These are phyloP conservation scores for Achlya flavicornis DNA, from an alignment of 2,888 invertebrate genomes.

Conservation along the genomic window DNA sequence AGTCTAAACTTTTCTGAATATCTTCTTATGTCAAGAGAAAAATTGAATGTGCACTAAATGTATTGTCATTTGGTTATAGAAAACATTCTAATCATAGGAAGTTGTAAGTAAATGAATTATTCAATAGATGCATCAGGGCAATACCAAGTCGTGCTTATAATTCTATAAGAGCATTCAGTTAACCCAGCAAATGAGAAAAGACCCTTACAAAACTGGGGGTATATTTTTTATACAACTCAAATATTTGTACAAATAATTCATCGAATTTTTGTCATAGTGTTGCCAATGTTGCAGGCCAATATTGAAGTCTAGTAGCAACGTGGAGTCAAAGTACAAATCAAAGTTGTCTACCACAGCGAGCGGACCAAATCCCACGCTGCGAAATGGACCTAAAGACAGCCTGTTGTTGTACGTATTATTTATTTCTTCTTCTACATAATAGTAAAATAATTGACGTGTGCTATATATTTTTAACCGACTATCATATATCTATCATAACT, in stretches of 20 bases:
- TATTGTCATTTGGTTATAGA: background rate
- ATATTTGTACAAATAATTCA: background rate
- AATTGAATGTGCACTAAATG: background rate
- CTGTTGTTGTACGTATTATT: slow-evolving; percentile 88
- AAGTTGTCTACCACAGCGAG: slow-evolving; percentile 80
- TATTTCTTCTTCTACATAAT: background rate
- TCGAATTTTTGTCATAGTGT: slow-evolving; percentile 14
- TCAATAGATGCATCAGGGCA: no score
- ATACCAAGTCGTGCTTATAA: no score
- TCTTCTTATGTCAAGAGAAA: background rate
- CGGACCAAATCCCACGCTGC: slow-evolving; percentile 89
- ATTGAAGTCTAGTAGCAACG: slow-evolving; percentile 66
- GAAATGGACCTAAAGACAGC: slow-evolving; percentile 91
- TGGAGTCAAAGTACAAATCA: slow-evolving; percentile 85
- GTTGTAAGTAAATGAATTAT: no score
- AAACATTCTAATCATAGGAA: background rate
- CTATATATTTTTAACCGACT: no score
- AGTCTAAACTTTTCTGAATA: background rate
- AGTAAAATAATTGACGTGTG: no score
- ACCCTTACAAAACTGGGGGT: background rate
- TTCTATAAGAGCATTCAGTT: no score
- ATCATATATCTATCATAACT: no score
- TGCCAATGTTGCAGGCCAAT: slow-evolving; percentile 65
- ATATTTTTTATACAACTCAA: background rate
- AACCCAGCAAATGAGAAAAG: no score